Conservation (phyloP, 2,888 invertebrate genomes). For the Tineola bisselliella region DNA sequence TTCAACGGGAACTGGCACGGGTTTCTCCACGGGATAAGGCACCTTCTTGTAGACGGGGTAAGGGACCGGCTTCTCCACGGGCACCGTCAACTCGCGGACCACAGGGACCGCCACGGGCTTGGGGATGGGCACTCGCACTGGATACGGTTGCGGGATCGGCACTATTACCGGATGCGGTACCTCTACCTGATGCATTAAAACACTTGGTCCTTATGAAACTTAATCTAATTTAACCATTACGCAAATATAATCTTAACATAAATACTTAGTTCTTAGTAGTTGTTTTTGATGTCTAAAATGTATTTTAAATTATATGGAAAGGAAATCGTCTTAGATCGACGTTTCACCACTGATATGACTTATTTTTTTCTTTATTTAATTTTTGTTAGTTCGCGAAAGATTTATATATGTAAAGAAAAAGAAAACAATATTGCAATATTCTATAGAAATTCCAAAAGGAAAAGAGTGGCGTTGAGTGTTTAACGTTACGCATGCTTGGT, state of each 20-base stretch:
- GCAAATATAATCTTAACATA: neutral
- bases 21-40: conserved; percentile 79
- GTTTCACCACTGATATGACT: no score
- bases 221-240: neutral
- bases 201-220: neutral
- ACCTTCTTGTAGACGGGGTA: conserved; percentile 75
- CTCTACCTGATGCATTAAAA: conserved; percentile 63
- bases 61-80: conserved; percentile 71
- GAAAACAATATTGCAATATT: conserved; percentile 1
- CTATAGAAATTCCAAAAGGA: conserved; percentile 4
- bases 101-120: conserved; percentile 76
- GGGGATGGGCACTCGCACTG: conserved; percentile 77
- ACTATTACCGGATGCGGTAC: conserved; percentile 80
- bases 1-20: conserved; percentile 76
- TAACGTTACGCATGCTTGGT: conserved; percentile 12
- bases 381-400: no score
- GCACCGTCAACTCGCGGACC: conserved; percentile 67
- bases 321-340: no score
- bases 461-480: conserved; percentile 6
- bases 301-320: no score
- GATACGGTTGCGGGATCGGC: conserved; percentile 78
- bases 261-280: no score
- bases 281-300: no score
- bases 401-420: conserved; percentile 4
- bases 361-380: no score